Evolutionary conservation across 2,888 invertebrate genomes (phyloP), one percentile per base, ranked within the genome.

Genomic region (Ectemnius continuus): DNA sequence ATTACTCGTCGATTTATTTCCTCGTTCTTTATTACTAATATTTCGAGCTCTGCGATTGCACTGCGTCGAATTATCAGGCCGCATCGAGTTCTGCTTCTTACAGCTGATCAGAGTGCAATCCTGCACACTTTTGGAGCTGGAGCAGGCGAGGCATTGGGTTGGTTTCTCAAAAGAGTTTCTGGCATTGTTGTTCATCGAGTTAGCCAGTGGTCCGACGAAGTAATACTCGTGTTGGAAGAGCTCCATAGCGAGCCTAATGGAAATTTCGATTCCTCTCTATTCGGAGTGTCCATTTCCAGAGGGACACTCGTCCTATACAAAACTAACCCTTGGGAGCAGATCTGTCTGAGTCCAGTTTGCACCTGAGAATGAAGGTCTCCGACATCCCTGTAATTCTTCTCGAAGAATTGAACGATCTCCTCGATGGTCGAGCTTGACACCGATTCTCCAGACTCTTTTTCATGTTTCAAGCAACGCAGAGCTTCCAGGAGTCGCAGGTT

Each of bases 321-420:
- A 78, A 82, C 83, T 78, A 71, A 87, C 87, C 87, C 87, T 75
- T 87, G 84, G 26, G 72, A 74, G 67, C 81, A 82, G 70, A 80
- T 73, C 74, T 81, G 82, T 72, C 80, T 81, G 61, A 87, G 75
- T 13, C 76, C 77, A 20, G 86, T 86, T 70, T 80, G 86, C 70
- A 87, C 84, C 72, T 87, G 87, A 56, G 87, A 80, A 26, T 83
- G 81, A 69, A 87, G 69, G 52, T 87, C 87, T 18, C 87, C 87
- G 65, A 84, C 82, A 71, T 72, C 66, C 4, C 66, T 61, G 67
- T 84, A 87, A 71, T 87, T 81, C 0, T 16, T 16, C 11, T 61
- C 67, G 46, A 87, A 78, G 61, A 83, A 83, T 5, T 77, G 65
- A 47, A 82, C 82, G 57, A 87, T 84, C n/a, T 87, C 86, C 11